phyloP scores from a whole-genome alignment of 2,113 vertebrate species.

The Tachuris rubrigastra region DNA sequence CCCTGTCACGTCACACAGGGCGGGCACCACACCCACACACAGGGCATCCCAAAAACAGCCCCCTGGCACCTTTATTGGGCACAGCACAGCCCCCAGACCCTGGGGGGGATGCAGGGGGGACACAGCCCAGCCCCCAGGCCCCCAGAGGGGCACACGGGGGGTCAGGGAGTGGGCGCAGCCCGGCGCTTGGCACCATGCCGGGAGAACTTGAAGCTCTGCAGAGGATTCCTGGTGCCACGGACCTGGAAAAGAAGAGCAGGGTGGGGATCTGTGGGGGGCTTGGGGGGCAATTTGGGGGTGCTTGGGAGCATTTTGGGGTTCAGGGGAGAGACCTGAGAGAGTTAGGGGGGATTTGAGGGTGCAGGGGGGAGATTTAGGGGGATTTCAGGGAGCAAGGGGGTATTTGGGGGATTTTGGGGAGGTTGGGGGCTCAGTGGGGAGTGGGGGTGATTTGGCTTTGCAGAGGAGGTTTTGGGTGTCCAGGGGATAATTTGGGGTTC shows the following conservation, averaged over 20 bases:
- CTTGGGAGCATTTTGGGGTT: background rate
- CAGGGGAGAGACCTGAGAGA: background rate
- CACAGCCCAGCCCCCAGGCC: too few relatives aligned
- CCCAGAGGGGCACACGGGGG: background rate
- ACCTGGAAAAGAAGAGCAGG: background rate
- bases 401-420: too few relatives aligned
- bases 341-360: background rate
- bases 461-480: too few relatives aligned
- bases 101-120: too few relatives aligned
- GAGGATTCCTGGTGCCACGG: background rate
- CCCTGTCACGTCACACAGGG: background rate
- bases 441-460: too few relatives aligned
- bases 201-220: background rate
- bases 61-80: background rate
- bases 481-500: too few relatives aligned
- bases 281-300: background rate
- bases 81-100: background rate
- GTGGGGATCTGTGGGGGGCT: background rate
- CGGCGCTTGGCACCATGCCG: background rate
- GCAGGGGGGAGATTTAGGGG: too few relatives aligned
- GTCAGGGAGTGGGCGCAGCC: background rate
- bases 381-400: background rate
- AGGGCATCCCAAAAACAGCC: background rate
- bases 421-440: too few relatives aligned
- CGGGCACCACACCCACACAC: background rate